Percentiles rank a stretch among this genome's conserved stretches.
These are phyloP conservation scores for Enteromius mattozi DNA, from an alignment of 2,797 vertebrate genomes.

Conservation along the genomic window DNA sequence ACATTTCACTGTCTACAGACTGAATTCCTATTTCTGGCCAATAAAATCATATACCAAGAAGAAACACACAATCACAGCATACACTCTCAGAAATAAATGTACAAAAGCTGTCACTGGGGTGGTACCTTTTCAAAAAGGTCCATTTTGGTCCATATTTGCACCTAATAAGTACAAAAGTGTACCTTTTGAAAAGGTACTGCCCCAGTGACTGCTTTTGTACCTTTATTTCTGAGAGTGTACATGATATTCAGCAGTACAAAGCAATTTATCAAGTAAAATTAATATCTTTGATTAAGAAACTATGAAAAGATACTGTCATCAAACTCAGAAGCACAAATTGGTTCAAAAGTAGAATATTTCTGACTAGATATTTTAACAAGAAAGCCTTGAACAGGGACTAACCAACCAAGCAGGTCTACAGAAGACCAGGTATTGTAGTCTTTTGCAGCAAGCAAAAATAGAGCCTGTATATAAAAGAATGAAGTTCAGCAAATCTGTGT, in stretches of 20 bases:
- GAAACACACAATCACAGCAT: slow-evolving; percentile 6
- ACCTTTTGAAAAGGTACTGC: too few relatives aligned
- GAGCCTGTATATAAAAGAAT: background rate
- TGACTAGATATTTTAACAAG: background rate
- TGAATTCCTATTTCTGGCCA: background rate
- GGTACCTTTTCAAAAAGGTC: too few relatives aligned
- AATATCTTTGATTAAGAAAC: background rate
- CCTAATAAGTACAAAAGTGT: too few relatives aligned
- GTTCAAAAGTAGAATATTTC: background rate
- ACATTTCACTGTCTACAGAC: slow-evolving; percentile 19
- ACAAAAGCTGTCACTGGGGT: too few relatives aligned
- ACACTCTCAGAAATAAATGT: too few relatives aligned
- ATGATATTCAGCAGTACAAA: background rate
- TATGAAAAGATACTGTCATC: background rate
- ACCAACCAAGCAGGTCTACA: background rate
- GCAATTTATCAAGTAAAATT: background rate
- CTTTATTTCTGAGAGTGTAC: too few relatives aligned
- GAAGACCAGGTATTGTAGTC: background rate
- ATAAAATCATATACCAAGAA: slow-evolving; percentile 15
- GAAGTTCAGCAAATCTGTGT: background rate
- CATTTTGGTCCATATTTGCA: too few relatives aligned
- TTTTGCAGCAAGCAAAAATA: background rate
- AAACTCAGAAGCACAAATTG: background rate
- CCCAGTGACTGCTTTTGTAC: too few relatives aligned
- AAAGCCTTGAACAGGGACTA: background rate